phyloP scores from a whole-genome alignment of 2,888 invertebrate genomes.

The Drosophila neotestacea region DNA sequence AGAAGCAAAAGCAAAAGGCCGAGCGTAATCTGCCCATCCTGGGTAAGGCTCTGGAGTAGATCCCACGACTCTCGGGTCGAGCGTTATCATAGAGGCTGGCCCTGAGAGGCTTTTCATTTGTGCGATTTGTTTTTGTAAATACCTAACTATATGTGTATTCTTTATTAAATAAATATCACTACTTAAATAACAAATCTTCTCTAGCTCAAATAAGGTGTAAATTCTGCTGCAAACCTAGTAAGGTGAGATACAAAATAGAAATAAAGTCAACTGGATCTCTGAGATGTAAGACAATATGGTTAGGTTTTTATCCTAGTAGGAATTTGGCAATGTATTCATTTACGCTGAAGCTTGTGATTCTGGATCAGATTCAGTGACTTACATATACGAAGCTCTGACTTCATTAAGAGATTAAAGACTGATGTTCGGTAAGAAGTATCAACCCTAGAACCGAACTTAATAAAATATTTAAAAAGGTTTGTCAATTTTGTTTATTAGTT shows the following conservation, averaged over 20 bases:
- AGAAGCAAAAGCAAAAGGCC: constrained; percentile 68
- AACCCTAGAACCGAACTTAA: too few relatives aligned
- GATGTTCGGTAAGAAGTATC: too few relatives aligned
- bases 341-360: too few relatives aligned
- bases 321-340: too few relatives aligned
- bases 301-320: too few relatives aligned
- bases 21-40: constrained; percentile 43
- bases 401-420: too few relatives aligned
- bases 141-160: constrained; percentile 33
- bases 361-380: too few relatives aligned
- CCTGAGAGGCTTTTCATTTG: constrained; percentile 34
- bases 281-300: too few relatives aligned
- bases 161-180: constrained; percentile 43
- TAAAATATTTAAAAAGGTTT: background rate
- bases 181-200: background rate
- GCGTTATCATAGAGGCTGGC: constrained; percentile 55
- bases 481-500: constrained; percentile 52
- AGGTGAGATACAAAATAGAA: too few relatives aligned
- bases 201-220: background rate
- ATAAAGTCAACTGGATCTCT: too few relatives aligned
- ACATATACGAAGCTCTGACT: too few relatives aligned
- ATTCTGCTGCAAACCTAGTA: too few relatives aligned
- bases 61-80: background rate
- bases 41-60: constrained; percentile 36
- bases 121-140: constrained; percentile 42